Percentiles rank a stretch among this genome's conserved stretches.
phyloP scores from a whole-genome alignment of 1,140 invertebrate genomes.

The Penaeus vannamei region DNA sequence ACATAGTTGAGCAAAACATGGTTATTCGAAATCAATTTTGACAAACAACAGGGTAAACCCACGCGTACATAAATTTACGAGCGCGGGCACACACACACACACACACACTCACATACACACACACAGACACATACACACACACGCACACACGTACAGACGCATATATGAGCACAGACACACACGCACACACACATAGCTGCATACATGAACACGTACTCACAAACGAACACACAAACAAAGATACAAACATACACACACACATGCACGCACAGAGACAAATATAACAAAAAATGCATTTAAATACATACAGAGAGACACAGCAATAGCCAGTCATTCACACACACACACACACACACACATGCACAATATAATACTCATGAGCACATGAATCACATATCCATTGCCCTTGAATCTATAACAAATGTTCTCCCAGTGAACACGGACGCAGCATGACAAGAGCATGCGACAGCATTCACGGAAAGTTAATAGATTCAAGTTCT shows the following conservation, averaged over 20 bases:
- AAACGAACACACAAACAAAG: neutral
- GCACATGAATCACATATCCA: too few relatives aligned
- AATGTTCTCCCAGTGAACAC: too few relatives aligned
- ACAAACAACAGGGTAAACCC: too few relatives aligned
- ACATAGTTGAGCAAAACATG: too few relatives aligned
- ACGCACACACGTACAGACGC: neutral
- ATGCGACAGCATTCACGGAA: too few relatives aligned
- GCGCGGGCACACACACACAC: neutral
- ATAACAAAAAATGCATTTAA: neutral
- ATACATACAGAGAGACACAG: neutral
- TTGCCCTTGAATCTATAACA: too few relatives aligned
- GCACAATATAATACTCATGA: neutral
- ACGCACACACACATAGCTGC: neutral
- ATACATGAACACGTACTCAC: neutral
- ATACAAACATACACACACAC: too few relatives aligned
- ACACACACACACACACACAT: neutral
- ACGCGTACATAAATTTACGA: neutral
- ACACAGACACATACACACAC: neutral
- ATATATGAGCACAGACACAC: neutral
- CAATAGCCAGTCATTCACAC: neutral
- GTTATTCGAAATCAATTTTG: too few relatives aligned
- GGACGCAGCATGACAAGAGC: too few relatives aligned
- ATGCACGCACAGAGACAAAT: neutral
- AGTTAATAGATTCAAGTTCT: too few relatives aligned
- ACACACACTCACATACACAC: neutral